A percentile compares a stretch with the other conserved stretches of the same genome.
Evolutionary conservation across 2,888 invertebrate species (phyloP).

Genomic region (Drosophila affinis): DNA sequence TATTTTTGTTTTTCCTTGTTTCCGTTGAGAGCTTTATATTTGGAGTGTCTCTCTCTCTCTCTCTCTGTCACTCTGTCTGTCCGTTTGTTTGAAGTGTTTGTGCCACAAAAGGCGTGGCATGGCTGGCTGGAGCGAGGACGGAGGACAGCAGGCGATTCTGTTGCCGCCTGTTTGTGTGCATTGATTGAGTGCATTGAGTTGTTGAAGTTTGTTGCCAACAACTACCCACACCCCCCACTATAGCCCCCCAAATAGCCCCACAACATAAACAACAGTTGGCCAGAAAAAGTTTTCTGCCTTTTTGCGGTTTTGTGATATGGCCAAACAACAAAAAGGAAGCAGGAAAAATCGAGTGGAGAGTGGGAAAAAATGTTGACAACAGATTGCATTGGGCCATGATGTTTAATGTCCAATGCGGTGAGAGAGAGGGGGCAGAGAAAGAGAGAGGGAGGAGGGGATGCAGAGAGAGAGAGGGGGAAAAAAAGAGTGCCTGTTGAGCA

Average conservation of each 20-base stretch:
- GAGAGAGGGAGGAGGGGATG: not conserved
- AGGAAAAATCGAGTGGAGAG: conserved; percentile 9
- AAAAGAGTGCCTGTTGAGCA: conserved; percentile 30
- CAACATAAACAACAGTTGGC: conserved; percentile 38
- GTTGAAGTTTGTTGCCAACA: conserved; percentile 64
- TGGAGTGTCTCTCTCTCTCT: not conserved
- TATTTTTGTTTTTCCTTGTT: conserved; percentile 30
- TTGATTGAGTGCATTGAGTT: conserved; percentile 78
- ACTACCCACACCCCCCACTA: not conserved
- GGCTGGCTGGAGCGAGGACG: not conserved
- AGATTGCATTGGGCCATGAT: conserved; percentile 54
- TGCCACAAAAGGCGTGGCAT: conserved; percentile 60
- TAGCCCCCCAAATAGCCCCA: not conserved
- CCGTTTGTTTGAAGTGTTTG: conserved; percentile 58
- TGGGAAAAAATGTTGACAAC: conserved; percentile 62
- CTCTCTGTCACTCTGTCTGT: not conserved
- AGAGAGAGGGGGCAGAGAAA: not conserved
- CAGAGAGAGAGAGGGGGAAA: not conserved
- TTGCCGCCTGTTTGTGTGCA: conserved; percentile 62
- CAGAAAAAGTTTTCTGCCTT: conserved; percentile 67
- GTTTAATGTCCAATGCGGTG: conserved; percentile 54
- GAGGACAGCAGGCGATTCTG: conserved; percentile 20
- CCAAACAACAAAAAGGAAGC: conserved; percentile 41
- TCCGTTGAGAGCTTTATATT: conserved; percentile 70
- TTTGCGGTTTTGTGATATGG: conserved; percentile 70